Percentiles rank a stretch among this genome's conserved stretches.
Conservation (phyloP, 2,888 invertebrate genomes). For the Limenitis camilla region DNA sequence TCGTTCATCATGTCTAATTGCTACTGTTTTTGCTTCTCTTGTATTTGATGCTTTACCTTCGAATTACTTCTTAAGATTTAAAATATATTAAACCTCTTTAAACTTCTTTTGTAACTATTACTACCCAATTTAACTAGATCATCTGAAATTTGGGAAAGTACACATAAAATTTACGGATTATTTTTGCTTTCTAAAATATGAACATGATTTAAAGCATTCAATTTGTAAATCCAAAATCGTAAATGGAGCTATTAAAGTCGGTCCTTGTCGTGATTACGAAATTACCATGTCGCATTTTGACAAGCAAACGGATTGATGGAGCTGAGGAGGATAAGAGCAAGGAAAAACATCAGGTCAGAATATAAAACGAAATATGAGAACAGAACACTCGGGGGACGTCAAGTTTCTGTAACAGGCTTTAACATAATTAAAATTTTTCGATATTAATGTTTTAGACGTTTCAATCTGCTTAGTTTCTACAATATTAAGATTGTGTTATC, state of each 20-base stretch:
- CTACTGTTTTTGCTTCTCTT: slow-evolving; percentile 21
- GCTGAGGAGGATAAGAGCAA: slow-evolving; percentile 2
- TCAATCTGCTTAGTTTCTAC: too few species aligned
- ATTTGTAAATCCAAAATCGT: background rate
- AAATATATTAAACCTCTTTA: background rate
- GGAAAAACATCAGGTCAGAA: slow-evolving; percentile 8
- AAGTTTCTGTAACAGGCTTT: background rate
- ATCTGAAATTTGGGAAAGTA: background rate
- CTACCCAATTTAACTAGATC: too few species aligned
- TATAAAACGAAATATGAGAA: slow-evolving; percentile 7
- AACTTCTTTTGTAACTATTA: background rate
- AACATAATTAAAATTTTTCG: too few species aligned
- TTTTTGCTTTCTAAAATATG: too few species aligned
- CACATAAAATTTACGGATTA: background rate
- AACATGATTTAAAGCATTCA: background rate
- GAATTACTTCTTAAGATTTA: background rate
- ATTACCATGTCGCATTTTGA: slow-evolving; percentile 11
- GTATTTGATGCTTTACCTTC: slow-evolving; percentile 9
- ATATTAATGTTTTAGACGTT: too few species aligned
- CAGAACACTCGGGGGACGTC: background rate
- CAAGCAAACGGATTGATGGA: slow-evolving; percentile 8
- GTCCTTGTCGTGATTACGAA: slow-evolving; percentile 5
- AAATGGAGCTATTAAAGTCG: slow-evolving; percentile 2
- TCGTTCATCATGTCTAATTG: slow-evolving; percentile 67
- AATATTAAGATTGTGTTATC: too few species aligned